Evolutionary conservation across 2,113 vertebrate genomes (phyloP), one percentile per base, ranked within the genome.

Genomic region (Anguilla japonica): DNA sequence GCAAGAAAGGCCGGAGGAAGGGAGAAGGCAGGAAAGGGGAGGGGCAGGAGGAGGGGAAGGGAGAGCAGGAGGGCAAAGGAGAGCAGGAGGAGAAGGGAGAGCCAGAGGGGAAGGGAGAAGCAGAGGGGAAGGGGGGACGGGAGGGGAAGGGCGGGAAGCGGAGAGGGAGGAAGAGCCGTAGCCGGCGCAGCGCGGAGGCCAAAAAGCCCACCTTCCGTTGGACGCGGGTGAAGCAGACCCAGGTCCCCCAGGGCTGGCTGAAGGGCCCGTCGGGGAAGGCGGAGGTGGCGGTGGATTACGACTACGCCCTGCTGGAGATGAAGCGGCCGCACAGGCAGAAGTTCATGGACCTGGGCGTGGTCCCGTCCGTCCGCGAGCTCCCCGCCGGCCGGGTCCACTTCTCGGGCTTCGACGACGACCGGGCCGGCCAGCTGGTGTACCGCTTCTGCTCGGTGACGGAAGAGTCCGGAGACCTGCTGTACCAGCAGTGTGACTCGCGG

Each of bases 271-370:
- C 89, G 0, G 92, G 89, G 0, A 53, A 53, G 50, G 50, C 7
- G 43, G 94, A 95, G 1, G 41, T 95, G 0, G 94, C 95, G 6
- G 43, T 96, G 0, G 97, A 98, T 94, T 99, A 97, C 0, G 96
- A 99, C 88, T 99, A 99, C 0, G 97, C 98, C 0, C 94, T 99
- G 9, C 93, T 99, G 89, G 97, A 98, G 93, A 95, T 99, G 84
- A 98, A 95, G 86, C 95, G 96, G 0, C 92, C 96, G 0, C 94
- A 96, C 88, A 96, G 92, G 81, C 95, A 96, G 90, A 97, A 95
- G 89, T 91, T 94, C 90, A 98, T 99, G 98, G 96, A 96, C 13
- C 92, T 99, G 0, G 98, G 98, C 0, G 91, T 98, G 82, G 97
- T 97, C 1, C 97, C 97, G 0, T 26, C 93, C 0, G 57, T 94